Evolutionary conservation across 2,888 invertebrate genomes (phyloP), one percentile per base, ranked within the genome.

Genomic region (Hyles lineata): DNA sequence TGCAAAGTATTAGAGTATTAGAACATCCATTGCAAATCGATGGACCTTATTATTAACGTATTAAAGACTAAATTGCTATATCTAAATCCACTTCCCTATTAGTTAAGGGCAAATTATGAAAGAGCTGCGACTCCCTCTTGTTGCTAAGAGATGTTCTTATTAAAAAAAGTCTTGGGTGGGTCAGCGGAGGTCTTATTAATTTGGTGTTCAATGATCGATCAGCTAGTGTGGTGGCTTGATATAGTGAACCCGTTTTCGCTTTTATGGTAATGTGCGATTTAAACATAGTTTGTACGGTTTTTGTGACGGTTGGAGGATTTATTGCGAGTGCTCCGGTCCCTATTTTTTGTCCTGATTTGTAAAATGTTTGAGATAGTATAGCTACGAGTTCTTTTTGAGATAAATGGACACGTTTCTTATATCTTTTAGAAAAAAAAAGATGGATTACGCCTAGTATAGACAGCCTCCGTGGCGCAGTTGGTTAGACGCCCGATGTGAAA

Each of bases 1-100:
- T 73, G 75, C 62, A 62, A 52, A 63, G 23, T 72, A 63, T 62
- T 63, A 72, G 43, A 23, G 23, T 55, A 63, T 55, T 63, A 71
- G 35, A 21, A 25, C 62, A 63, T 21, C 15, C 21, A 67, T 67
- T 6, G 63, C 4, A 67, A 67, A 67, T 8, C 21, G 9, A 23
- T 6, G 21, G 15, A 67, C 67, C 23, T 50, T 67, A 67, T 67
- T 9, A 23, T 23, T 32, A 17, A 23, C 7, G 17, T 9, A 6
- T 23, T 67, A 67, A 25, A 50, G 67, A 23, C 8, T 50, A 25
- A 67, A 43, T 23, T 63, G 35, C 35, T 11, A 50, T 50, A 50
- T 6, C 15, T 17, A 21, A 43, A 43, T 67, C 32, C 21, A 23
- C 67, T 43, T 67, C 67, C 67, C 50, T 67, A 50, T 67, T 50